These are phyloP conservation scores for Tetragnatha montana DNA, from an alignment of 2,888 invertebrate species.

Conservation along the genomic window DNA sequence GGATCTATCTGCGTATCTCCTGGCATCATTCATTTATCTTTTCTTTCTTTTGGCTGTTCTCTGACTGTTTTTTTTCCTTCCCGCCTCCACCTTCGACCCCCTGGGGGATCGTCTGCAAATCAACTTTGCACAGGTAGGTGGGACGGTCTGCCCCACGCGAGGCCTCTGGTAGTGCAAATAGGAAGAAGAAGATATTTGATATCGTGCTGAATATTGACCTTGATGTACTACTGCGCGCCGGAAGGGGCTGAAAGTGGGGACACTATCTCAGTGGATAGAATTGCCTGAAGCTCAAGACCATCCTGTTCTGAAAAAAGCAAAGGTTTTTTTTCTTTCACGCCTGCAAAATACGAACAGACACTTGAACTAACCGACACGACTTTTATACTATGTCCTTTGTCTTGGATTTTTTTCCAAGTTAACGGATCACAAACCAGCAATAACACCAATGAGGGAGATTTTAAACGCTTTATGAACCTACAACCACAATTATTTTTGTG, in stretches of 20 bases:
- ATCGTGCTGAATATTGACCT: background rate
- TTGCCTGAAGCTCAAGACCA: background rate
- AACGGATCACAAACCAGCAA: too few relatives aligned
- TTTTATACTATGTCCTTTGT: too few relatives aligned
- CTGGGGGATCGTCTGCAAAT: constrained; percentile 18
- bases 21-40: constrained; percentile 67
- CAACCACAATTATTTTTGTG: too few relatives aligned
- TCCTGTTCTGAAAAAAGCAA: too few relatives aligned
- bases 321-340: too few relatives aligned
- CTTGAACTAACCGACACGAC: too few relatives aligned
- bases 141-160: background rate
- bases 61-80: constrained; percentile 1
- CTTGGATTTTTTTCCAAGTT: too few relatives aligned
- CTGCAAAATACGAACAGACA: too few relatives aligned
- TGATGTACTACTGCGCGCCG: background rate
- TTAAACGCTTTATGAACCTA: too few relatives aligned
- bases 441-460: too few relatives aligned
- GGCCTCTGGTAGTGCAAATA: background rate
- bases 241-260: background rate
- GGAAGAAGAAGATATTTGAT: background rate
- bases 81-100: background rate
- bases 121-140: background rate
- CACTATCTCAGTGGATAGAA: background rate
- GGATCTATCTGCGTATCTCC: constrained; percentile 57
- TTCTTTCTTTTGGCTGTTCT: constrained; percentile 30